These are phyloP conservation scores for Trissolcus basalis DNA, from an alignment of 1,140 invertebrate species.

Conservation along the genomic window DNA sequence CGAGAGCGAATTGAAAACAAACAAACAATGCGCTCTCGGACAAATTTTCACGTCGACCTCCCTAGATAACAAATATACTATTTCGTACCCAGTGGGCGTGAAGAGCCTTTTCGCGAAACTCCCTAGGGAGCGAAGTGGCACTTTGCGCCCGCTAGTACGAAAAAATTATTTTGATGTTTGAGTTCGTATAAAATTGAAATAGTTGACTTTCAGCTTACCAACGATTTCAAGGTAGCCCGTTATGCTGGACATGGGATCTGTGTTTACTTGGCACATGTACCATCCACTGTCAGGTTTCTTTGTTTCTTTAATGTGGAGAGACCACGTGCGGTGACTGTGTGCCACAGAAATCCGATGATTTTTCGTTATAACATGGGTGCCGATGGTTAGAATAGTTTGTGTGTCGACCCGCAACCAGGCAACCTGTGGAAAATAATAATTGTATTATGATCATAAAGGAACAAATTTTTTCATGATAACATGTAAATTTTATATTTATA, in stretches of 20 bases:
- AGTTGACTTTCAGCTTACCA: constrained; percentile 68
- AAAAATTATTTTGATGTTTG: too few relatives aligned
- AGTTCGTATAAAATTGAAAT: too few relatives aligned
- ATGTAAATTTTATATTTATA: too few relatives aligned
- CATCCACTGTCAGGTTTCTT: constrained; percentile 75
- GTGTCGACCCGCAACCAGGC: constrained; percentile 54
- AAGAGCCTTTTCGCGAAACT: too few relatives aligned
- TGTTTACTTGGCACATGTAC: constrained; percentile 80
- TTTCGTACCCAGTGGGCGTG: too few relatives aligned
- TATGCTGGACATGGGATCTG: constrained; percentile 79
- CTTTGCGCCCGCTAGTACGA: too few relatives aligned
- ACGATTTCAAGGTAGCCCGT: constrained; percentile 79
- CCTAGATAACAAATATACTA: too few relatives aligned
- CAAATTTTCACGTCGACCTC: too few relatives aligned
- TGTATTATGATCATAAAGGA: background rate
- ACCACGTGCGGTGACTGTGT: constrained; percentile 46
- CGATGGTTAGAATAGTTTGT: constrained; percentile 50
- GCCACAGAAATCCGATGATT: constrained; percentile 48
- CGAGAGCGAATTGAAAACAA: too few relatives aligned
- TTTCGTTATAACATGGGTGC: constrained; percentile 48
- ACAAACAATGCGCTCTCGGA: too few relatives aligned
- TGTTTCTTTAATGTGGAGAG: constrained; percentile 70
- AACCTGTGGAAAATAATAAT: constrained; percentile 32
- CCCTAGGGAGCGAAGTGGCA: too few relatives aligned
- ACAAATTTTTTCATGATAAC: too few relatives aligned